A percentile compares a stretch with the other conserved stretches of the same genome.
Conservation (phyloP, 2,888 invertebrate species). For the Polymixis flavicincta region DNA sequence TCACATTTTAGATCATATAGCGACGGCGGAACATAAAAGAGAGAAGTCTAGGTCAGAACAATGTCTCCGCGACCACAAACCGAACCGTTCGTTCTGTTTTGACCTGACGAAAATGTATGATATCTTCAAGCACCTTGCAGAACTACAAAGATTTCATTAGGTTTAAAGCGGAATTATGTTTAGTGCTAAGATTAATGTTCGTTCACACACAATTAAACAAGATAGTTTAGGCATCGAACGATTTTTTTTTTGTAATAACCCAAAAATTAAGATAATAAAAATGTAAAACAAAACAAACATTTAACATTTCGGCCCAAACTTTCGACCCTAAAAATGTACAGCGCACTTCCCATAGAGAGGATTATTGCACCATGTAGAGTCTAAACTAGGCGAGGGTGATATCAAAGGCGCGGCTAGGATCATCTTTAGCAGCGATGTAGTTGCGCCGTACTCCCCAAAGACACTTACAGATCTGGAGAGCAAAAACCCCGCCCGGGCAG, state of each 20-base stretch:
- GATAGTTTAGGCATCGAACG: background rate
- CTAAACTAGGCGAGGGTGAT: too few relatives aligned
- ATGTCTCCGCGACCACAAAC: background rate
- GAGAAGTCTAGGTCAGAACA: background rate
- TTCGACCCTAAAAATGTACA: too few relatives aligned
- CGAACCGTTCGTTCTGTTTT: background rate
- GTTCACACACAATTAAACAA: background rate
- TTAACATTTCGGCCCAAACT: too few relatives aligned
- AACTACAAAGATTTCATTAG: accelerated
- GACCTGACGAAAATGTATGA: background rate
- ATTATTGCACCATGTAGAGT: too few relatives aligned
- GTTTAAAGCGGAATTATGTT: background rate
- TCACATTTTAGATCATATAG: slow-evolving; percentile 48
- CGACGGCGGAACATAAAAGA: slow-evolving; percentile 15
- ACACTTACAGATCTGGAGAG: too few relatives aligned
- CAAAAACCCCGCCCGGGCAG: background rate
- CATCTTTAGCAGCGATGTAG: too few relatives aligned
- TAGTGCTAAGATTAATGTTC: background rate
- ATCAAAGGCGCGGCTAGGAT: too few relatives aligned
- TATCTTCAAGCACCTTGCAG: background rate
- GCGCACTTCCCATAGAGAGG: too few relatives aligned
- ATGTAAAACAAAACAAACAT: too few relatives aligned
- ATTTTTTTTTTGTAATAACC: too few relatives aligned
- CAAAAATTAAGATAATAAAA: too few relatives aligned
- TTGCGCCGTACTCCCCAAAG: too few relatives aligned